Evolutionary conservation across 1,140 invertebrate species (phyloP).

Genomic region (Sarcophaga peregrina): DNA sequence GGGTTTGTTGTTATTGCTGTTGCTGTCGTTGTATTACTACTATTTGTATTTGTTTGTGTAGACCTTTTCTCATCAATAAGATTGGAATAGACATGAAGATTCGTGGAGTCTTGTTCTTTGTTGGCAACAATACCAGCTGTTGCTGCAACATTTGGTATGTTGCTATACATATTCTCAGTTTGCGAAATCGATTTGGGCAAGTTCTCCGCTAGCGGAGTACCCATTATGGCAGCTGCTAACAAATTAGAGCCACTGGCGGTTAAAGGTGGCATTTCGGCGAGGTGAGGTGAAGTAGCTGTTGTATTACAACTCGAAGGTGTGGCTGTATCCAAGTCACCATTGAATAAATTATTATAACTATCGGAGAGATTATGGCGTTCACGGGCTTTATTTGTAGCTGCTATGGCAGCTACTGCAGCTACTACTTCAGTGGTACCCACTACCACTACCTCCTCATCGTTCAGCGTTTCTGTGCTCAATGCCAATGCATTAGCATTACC

Average conservation of each 20-base stretch:
- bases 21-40: constrained; percentile 36
- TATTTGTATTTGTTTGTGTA: constrained; percentile 31
- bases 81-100: constrained; percentile 64
- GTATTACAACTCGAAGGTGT: neutral
- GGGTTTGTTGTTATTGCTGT: neutral
- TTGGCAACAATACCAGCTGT: constrained; percentile 35
- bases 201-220: neutral
- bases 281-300: neutral
- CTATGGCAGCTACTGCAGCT: constrained; percentile 62
- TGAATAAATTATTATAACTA: constrained; percentile 65
- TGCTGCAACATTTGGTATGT: constrained; percentile 53
- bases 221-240: constrained; percentile 35
- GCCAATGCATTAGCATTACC: constrained; percentile 48
- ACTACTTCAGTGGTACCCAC: constrained; percentile 58
- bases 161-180: constrained; percentile 64
- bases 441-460: constrained; percentile 59
- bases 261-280: constrained; percentile 5
- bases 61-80: constrained; percentile 55
- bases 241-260: constrained; percentile 30
- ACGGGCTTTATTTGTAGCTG: constrained; percentile 55
- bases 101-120: constrained; percentile 47
- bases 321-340: constrained; percentile 48
- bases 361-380: constrained; percentile 62
- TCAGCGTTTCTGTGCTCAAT: constrained; percentile 44
- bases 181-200: constrained; percentile 54